Base-by-base conservation (phyloP, 2,797 vertebrate genomes). In the Tamandua tetradactyla region DNA sequence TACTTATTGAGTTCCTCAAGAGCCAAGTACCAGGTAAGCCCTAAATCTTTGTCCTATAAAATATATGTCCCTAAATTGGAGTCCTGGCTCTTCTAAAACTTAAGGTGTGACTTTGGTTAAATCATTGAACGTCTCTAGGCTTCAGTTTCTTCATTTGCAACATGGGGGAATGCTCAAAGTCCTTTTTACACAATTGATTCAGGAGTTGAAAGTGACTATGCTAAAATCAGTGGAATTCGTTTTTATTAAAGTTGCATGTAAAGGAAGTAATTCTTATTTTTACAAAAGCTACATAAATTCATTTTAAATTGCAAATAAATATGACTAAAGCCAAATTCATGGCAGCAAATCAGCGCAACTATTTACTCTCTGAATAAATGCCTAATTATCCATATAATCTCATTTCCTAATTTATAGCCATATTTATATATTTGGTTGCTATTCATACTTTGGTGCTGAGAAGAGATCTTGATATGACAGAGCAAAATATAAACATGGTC, bases 231-330 rank as follows among this genome's bases (percentile, higher is more conserved):
- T 76, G n/a, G 22, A 57, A 90, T 83, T 66, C 7, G 69, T n/a
- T 87, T 86, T 81, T 91, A n/a, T n/a, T 94, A 79, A 85, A 82
- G 25, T 83, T 42, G 88, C 25, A 82, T 76, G 25, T 87, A 92
- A 81, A 91, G 59, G 47, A 95, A 88, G 32, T n/a, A 90, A 49
- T 30, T 35, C 62, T 71, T 84, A 71, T 74, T 94, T 95, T 90
- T 89, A 86, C 57, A 86, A 95, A 84, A 90, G 2, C 44, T 82
- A 17, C 57, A 20, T 49, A 23, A 94, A 25, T 62, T 89, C 82
- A 14, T 85, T 80, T 95, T 78, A 87, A 92, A 88, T 64, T 89
- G 62, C 68, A 91, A 83, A 89, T 76, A 87, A 94, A 86, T 18
- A 86, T 22, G 30, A 92, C 71, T 61, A 92, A 94, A 68, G 14